Base-by-base conservation (phyloP, 2,113 vertebrate species). In the Herpailurus yagouaroundi region DNA sequence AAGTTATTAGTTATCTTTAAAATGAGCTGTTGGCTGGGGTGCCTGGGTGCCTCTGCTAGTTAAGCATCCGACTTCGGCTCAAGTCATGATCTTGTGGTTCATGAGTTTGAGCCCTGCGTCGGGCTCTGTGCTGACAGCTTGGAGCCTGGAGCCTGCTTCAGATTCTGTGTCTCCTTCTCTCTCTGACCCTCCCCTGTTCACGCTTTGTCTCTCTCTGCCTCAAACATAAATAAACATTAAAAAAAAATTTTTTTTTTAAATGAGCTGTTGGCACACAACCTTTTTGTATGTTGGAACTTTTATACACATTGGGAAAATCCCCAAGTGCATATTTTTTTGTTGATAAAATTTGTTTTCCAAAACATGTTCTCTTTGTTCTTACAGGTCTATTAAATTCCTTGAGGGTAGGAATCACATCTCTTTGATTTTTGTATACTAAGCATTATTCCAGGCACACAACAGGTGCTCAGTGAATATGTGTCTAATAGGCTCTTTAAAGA, bases 231-330 rank as follows among this genome's bases (percentile, higher is more conserved):
- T 45, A 45, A 9, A 45, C 45, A 9, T 45, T 45, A 45, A 45
- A 45, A 45, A 45, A 45, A 45, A 45, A 45, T 45, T 45, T 45
- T 45, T 45, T 45, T 45, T 45, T 45, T 45, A 89, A 88, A 45
- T 81, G 19, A 91, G 66, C 38, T 82, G 13, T 93, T 91, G 48
- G 81, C 88, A 45, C 69, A 95, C 14, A 79, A 12, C 16, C 16
- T 15, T 90, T 96, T 92, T 87, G 19, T 88, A 88, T 91, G 15
- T 95, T 97, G 10, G 3, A 25, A 89, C 38, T 96, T 97, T 66
- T 2, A 18, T 52, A 92, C 16, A 38, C 29, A 6, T 36, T 66
- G 27, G 48, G 57, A 48, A 73, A 96, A 96, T 87, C 27, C 45
- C 29, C 27, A 85, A 64, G 69, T 50, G 86, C 12, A n/a, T 11